A percentile compares a stretch with the other conserved stretches of the same genome.
Conservation (phyloP, 1,140 invertebrate genomes). For the Vollenhovia emeryi region DNA sequence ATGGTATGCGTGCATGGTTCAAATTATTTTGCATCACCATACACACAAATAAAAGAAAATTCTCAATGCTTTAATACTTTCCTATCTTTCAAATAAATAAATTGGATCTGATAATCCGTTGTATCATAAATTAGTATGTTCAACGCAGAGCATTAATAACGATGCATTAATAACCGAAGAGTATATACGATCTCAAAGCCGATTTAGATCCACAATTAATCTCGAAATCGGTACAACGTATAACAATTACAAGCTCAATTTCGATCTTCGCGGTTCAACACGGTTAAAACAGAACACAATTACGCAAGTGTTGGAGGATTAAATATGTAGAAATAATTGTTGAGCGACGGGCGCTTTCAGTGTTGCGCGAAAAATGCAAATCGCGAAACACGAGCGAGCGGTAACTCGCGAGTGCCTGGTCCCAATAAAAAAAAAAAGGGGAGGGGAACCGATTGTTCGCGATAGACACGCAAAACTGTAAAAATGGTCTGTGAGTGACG, state of each 20-base stretch:
- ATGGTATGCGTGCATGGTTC: background rate
- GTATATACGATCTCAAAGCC: background rate
- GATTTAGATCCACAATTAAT: background rate
- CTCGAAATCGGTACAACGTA: background rate
- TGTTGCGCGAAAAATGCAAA: background rate
- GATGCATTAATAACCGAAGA: background rate
- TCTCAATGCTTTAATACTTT: background rate
- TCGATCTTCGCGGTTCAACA: background rate
- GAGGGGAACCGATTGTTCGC: background rate
- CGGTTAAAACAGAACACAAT: constrained; percentile 13
- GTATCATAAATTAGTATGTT: background rate
- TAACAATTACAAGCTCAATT: background rate
- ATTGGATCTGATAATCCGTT: background rate
- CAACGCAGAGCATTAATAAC: background rate
- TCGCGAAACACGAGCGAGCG: background rate
- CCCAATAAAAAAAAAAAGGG: background rate
- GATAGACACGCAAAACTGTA: background rate
- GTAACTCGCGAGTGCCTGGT: background rate
- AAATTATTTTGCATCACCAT: background rate
- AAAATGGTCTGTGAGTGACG: background rate
- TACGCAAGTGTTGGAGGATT: background rate
- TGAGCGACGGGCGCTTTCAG: background rate
- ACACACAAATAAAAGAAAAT: background rate
- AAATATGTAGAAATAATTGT: background rate
- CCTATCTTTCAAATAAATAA: background rate